These are phyloP conservation scores for Galleria mellonella DNA, from an alignment of 1,140 invertebrate genomes.

Conservation along the genomic window DNA sequence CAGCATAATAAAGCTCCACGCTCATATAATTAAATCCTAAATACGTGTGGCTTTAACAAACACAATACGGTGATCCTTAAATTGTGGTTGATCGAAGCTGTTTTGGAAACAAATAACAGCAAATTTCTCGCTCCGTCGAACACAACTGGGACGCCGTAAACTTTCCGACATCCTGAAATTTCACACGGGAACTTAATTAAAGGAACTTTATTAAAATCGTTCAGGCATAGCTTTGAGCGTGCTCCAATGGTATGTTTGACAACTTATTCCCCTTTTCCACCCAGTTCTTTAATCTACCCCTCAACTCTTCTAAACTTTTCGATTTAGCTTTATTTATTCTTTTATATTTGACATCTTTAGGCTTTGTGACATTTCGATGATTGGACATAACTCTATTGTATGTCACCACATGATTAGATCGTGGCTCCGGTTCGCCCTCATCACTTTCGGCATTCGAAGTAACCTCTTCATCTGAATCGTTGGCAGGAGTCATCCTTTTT, in stretches of 20 bases:
- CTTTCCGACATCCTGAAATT: background rate
- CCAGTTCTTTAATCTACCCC: slow-evolving; percentile 88
- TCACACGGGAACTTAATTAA: slow-evolving; percentile 16
- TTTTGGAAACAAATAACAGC: background rate
- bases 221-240: slow-evolving; percentile 71
- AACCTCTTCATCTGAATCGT: slow-evolving; percentile 63
- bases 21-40: slow-evolving; percentile 1
- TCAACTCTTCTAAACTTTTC: slow-evolving; percentile 88
- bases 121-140: no score
- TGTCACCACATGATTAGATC: slow-evolving; percentile 79
- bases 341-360: slow-evolving; percentile 93
- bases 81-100: background rate
- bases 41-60: slow-evolving; percentile 1
- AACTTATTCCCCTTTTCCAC: slow-evolving; percentile 85
- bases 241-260: slow-evolving; percentile 64
- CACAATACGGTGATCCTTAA: slow-evolving; percentile 1
- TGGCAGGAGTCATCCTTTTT: slow-evolving; percentile 67
- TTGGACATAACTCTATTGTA: slow-evolving; percentile 93
- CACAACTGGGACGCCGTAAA: background rate
- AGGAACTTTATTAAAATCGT: slow-evolving; percentile 24
- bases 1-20: background rate
- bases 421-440: slow-evolving; percentile 51
- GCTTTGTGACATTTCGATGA: slow-evolving; percentile 90
- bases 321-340: slow-evolving; percentile 93
- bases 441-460: slow-evolving; percentile 55